Evolutionary conservation across 2,113 vertebrate genomes (phyloP), one percentile per base, ranked within the genome.

Genomic region (Motacilla alba): DNA sequence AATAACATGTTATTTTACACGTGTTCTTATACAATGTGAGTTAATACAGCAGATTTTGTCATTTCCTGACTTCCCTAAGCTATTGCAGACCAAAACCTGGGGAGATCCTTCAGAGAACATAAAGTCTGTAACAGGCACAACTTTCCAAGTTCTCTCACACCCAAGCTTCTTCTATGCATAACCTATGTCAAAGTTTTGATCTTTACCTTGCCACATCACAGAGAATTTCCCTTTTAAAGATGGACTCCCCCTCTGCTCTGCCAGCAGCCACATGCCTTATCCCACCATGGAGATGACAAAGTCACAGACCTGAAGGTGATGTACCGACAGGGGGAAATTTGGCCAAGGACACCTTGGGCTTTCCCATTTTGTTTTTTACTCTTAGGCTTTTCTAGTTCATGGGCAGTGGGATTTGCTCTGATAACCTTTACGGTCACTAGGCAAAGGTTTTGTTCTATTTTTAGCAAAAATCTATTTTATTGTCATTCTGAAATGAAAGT

Each of bases 1-100:
- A 88, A 83, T 62, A 96, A 94, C 88, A 94, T 88, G 87, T 33
- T 89, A 44, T 89, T 93, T 95, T 86, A 92, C 74, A 84, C 47
- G 53, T 68, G n/a, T 86, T 96, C 80, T 94, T 92, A 68, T 27
- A 83, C 53, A 72, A 27, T 26, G 13, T 80, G 58, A 68, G 31
- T 81, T 76, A 83, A 88, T 53, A 49, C 10, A 53, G 37, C 20
- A 58, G 31, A 72, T 44, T 75, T 80, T 7, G 7, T 81, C 1
- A 47, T 83, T 88, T 92, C 16, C 41, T 86, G 77, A 55, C 52
- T 96, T 95, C 64, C 33, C 7, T 46, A 75, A 81, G 31, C 9
- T 75, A 47, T 10, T 78, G 37, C 35, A 85, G 56, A 59, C 13
- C 56, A 58, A 83, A 88, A 80, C 7, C 27, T 50, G 6, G 27